phyloP scores from a whole-genome alignment of 2,797 vertebrate genomes.

The Hyperoplus lanceolatus region DNA sequence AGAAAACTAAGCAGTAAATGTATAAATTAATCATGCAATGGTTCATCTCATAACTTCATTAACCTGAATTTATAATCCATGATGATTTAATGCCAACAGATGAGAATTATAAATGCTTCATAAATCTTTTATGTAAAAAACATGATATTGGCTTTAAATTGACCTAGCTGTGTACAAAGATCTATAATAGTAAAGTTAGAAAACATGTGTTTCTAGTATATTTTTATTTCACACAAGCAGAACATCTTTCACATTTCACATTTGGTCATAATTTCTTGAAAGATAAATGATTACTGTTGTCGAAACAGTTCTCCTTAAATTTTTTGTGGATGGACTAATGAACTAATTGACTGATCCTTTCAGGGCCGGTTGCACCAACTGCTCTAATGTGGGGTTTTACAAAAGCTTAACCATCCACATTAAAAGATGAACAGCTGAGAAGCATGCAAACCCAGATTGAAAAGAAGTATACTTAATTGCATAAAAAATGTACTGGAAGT shows the following conservation, averaged over 20 bases:
- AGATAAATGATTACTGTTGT: not conserved
- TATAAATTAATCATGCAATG: not conserved
- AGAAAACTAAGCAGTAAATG: not conserved
- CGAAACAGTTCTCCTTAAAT: too few relatives aligned
- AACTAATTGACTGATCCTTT: not conserved
- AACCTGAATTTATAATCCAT: not conserved
- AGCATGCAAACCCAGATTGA: too few relatives aligned
- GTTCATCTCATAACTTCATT: not conserved
- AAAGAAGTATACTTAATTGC: too few relatives aligned
- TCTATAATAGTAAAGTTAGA: too few relatives aligned
- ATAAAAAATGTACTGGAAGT: too few relatives aligned
- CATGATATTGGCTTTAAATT: not conserved
- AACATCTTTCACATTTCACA: not conserved
- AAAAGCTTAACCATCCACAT: not conserved
- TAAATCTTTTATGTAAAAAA: not conserved
- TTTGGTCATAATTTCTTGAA: too few relatives aligned
- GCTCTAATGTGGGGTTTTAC: too few relatives aligned
- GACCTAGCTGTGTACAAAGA: not conserved
- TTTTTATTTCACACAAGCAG: not conserved
- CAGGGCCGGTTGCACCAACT: too few relatives aligned
- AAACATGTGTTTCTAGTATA: too few relatives aligned
- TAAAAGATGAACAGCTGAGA: not conserved
- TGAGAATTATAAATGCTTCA: not conserved
- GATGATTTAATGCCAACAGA: too few relatives aligned
- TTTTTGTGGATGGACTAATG: not conserved